Evolutionary conservation across 2,888 invertebrate genomes (phyloP).

Genomic region (Dorcus parallelipipedus): DNA sequence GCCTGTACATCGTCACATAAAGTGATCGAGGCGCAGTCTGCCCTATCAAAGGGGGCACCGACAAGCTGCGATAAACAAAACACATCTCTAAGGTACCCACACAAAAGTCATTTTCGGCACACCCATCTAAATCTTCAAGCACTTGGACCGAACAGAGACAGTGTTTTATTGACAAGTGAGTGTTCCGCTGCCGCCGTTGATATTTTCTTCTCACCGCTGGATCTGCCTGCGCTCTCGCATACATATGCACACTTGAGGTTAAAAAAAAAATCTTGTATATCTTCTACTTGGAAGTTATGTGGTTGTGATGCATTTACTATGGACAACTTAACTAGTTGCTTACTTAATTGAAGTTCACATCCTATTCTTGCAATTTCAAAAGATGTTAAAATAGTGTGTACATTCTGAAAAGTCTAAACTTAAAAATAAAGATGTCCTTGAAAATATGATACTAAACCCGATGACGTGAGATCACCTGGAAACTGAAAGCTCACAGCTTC

Average conservation of each 20-base stretch:
- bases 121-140: constrained; percentile 14
- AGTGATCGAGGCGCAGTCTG: constrained; percentile 19
- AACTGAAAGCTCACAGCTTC: too few relatives aligned
- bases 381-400: too few relatives aligned
- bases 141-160: constrained; percentile 16
- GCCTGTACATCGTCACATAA: constrained; percentile 24
- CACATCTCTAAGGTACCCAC: constrained; percentile 9
- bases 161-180: constrained; percentile 15
- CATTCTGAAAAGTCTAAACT: too few relatives aligned
- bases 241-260: constrained; percentile 6
- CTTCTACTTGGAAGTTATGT: too few relatives aligned
- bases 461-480: too few relatives aligned
- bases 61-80: constrained; percentile 14
- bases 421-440: too few relatives aligned
- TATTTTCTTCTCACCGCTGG: constrained; percentile 13
- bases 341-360: too few relatives aligned
- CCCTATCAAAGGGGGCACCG: constrained; percentile 20
- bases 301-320: too few relatives aligned
- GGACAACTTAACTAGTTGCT: too few relatives aligned
- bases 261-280: constrained; percentile 2
- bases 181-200: constrained; percentile 15
- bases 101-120: constrained; percentile 3
- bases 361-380: too few relatives aligned
- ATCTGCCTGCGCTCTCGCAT: constrained; percentile 5
- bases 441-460: too few relatives aligned